Evolutionary conservation across 2,888 invertebrate species (phyloP), one percentile per base, ranked within the genome.

Genomic region (Ophonus ardosiacus): DNA sequence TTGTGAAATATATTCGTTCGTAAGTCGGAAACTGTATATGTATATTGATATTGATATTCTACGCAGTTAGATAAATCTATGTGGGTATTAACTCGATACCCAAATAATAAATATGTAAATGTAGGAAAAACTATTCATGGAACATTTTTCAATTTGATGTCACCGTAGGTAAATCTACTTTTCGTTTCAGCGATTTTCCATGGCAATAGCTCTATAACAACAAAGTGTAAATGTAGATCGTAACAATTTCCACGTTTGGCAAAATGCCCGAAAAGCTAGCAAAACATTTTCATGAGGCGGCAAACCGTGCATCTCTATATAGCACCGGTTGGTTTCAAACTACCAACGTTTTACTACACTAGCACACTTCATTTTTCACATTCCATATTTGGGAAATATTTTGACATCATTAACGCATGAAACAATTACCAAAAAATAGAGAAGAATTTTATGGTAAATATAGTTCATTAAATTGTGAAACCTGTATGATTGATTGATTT

Each of bases 91-190:
- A 68, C 18, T 43, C 43, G 18, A 43, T 18, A 3, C 18, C 40
- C 71, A 43, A 74, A 74, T 74, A 74, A 74, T 74, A 74, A 74
- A 74, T 74, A 74, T 74, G 71, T 74, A 74, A 74, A 74, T 74
- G 18, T 17, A 17, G 71, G 71, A 74, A 74, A 74, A 74, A 74
- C 71, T 74, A 74, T 74, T 74, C 71, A 74, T 74, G 18, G 71
- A 74, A 74, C 71, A 74, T 74, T 74, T 74, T 74, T 74, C 71
- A 74, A 43, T 74, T 74, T 74, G 18, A 74, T 74, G 43, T 43
- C 71, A 21, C 71, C 43, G 71, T 13, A 74, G 71, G 71, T 74
- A 74, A 74, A 74, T 74, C 71, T 21, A 74, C 43, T 74, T 74
- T 74, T 74, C 71, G 71, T 74, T 74, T 40, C 68, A 68, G 40